Base-by-base conservation (phyloP, 2,888 invertebrate genomes). In the Theretra japonica region DNA sequence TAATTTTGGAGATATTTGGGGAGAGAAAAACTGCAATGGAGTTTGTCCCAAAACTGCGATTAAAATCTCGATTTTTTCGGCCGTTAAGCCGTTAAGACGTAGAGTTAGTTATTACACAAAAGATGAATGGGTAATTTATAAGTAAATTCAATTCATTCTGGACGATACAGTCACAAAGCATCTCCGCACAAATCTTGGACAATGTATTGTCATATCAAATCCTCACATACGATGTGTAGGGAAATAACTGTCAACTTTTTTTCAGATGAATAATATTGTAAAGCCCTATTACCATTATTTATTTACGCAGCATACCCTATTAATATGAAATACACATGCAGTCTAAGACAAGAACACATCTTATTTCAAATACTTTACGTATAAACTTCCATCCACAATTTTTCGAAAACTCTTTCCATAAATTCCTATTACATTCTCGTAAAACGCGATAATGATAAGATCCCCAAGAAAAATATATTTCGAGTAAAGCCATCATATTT, bases 321-420 rank as follows among this genome's bases (percentile, higher is more conserved):
- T 41, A 21, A 21, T 48, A 65, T 23, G 7, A 65, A 48, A 48
- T 65, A 48, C 23, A 17, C 65, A 33, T 41, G 62, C 5, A 41
- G 11, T 21, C 15, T 62, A n/a, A 41, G 11, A 7, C 28, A 33
- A 33, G 33, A 41, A 41, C 8, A 33, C 15, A 33, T 21, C 7
- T 8, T 21, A 62, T n/a, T 62, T 60, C 15, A 6, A 17, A 23
- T 48, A 21, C 25, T 28, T 33, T 62, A 21, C 25, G 15, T 33
- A 62, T 4, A 41, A 65, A 48, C 15, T 41, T 65, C 21, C 23
- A 65, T 41, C 23, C 53, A 53, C 19, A 53, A 21, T 58, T 15
- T 65, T 65, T 48, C 17, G 48, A 65, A 62, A 21, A 65, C 65
- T 65, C 65, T 65, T 65, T 65, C 65, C 41, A 65, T 65, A 65